A percentile compares a stretch with the other conserved stretches of the same genome.
These are phyloP conservation scores for Micromys minutus DNA, from an alignment of 2,113 vertebrate species.

Conservation along the genomic window DNA sequence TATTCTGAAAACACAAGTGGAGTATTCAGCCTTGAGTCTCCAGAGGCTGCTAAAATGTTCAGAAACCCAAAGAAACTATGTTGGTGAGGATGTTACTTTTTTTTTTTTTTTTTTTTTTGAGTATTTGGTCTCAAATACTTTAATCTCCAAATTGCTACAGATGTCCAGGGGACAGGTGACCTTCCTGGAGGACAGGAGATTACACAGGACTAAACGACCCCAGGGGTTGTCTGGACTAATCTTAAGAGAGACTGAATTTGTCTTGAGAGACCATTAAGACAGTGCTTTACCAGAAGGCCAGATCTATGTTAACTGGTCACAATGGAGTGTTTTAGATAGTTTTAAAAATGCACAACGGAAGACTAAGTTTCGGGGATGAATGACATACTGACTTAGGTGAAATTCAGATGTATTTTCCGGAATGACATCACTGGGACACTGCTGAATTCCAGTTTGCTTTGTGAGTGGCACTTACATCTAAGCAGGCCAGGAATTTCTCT, in stretches of 20 bases:
- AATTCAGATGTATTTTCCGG: neutral
- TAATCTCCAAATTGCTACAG: neutral
- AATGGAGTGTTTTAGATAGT: neutral
- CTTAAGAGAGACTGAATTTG: neutral
- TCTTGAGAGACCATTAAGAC: neutral
- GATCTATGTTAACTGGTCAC: neutral
- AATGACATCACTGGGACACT: neutral
- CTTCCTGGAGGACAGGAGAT: neutral
- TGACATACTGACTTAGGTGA: neutral
- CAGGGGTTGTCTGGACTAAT: neutral
- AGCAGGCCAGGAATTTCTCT: constrained; percentile 14
- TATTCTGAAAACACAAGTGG: neutral
- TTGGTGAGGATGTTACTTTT: neutral
- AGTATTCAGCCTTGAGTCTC: neutral
- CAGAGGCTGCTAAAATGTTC: neutral
- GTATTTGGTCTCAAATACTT: neutral
- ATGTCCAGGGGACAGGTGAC: neutral
- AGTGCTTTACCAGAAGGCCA: neutral
- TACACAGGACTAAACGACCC: neutral
- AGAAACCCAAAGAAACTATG: neutral
- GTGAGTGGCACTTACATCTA: neutral
- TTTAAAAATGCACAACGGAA: neutral
- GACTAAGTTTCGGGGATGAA: neutral
- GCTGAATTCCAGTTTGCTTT: constrained; percentile 16
- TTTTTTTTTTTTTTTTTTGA: too few species aligned